Percentiles rank a stretch among this genome's conserved stretches.
These are phyloP conservation scores for Platyscapa corneri DNA, from an alignment of 1,140 invertebrate genomes.

Conservation along the genomic window DNA sequence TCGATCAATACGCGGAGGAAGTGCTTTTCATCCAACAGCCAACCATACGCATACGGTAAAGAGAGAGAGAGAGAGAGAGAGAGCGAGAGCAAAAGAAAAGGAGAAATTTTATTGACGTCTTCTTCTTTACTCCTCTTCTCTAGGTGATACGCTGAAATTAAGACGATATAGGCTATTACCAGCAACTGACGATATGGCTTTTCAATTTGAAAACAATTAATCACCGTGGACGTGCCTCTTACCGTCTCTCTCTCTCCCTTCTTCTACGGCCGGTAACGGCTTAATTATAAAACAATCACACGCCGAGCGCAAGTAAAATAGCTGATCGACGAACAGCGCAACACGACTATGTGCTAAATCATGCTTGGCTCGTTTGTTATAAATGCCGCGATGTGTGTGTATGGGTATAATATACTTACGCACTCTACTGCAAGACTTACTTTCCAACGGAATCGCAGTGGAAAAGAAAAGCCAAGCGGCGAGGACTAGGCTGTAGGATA, in stretches of 20 bases:
- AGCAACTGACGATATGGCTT: conserved; percentile 62
- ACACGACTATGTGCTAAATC: conserved; percentile 72
- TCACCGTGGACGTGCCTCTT: conserved; percentile 57
- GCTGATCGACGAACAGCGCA: conserved; percentile 53
- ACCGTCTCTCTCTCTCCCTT: conserved; percentile 41
- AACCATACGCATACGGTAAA: not conserved
- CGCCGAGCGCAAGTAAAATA: conserved; percentile 55
- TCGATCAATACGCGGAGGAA: conserved; percentile 36
- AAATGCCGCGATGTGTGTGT: not conserved
- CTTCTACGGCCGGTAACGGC: conserved; percentile 66
- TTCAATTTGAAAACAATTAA: conserved; percentile 75
- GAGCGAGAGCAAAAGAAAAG: not conserved
- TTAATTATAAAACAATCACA: conserved; percentile 76
- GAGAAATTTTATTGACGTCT: conserved; percentile 40
- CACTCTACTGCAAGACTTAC: not conserved
- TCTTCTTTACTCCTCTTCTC: conserved; percentile 21
- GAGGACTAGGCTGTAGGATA: not conserved
- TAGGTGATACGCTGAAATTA: conserved; percentile 61
- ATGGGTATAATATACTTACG: not conserved
- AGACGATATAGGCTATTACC: conserved; percentile 62
- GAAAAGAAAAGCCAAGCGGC: conserved; percentile 24
- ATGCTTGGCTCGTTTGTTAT: conserved; percentile 72
- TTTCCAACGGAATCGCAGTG: conserved; percentile 33
- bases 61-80: not conserved
- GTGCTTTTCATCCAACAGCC: conserved; percentile 36